These are phyloP conservation scores for Antrozous pallidus DNA, from an alignment of 2,797 vertebrate genomes.

Conservation along the genomic window DNA sequence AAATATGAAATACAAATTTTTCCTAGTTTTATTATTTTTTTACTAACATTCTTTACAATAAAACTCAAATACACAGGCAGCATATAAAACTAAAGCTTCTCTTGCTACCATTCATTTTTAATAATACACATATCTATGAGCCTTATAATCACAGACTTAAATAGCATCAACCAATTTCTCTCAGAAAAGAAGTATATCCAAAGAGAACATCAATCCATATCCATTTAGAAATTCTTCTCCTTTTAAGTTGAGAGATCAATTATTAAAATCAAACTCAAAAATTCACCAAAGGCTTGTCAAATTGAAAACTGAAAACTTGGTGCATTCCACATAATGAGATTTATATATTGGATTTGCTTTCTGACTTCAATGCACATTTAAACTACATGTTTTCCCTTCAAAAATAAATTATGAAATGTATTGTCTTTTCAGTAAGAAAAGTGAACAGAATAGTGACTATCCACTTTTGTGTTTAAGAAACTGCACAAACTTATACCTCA, in stretches of 20 bases:
- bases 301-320: conserved; percentile 36
- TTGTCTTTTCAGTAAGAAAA: neutral
- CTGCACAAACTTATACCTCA: neutral
- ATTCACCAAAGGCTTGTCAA: neutral
- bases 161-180: conserved; percentile 21
- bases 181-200: neutral
- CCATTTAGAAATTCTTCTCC: neutral
- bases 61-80: neutral
- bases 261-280: conserved; percentile 47
- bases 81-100: neutral
- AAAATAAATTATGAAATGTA: neutral
- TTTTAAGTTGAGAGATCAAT: conserved; percentile 41
- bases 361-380: no score
- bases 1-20: neutral
- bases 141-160: conserved; percentile 19
- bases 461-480: conserved; percentile 7
- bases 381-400: neutral
- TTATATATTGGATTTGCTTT: neutral
- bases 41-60: neutral
- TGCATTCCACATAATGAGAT: neutral
- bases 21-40: conserved; percentile 20
- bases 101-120: neutral
- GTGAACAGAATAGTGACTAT: neutral
- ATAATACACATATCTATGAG: neutral
- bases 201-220: conserved; percentile 32